Evolutionary conservation across 1,140 invertebrate species (phyloP), one percentile per base, ranked within the genome.

Genomic region (Drosophila watanabei): DNA sequence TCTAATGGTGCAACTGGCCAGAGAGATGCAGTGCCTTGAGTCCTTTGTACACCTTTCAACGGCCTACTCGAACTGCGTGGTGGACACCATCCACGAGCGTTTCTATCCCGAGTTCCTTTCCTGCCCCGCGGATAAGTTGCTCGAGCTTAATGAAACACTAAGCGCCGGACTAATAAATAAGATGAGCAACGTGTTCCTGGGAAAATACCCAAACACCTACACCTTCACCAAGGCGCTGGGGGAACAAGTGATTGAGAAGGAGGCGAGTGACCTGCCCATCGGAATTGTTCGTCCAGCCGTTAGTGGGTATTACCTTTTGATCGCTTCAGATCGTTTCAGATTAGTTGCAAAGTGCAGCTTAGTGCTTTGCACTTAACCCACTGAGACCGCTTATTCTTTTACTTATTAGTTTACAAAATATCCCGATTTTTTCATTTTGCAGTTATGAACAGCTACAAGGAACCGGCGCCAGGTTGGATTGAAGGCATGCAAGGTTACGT

Each of bases 401-500:
- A 24, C 1, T 24, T 24, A 24, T 24, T 3, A 41, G 95, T n/a
- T 95, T 97, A 14, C 97, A 97, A 81, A 10, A 94, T 95, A 5
- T 16, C 10, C 94, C 1, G 5, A 4, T 20, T 97, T 75, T 95
- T 97, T 37, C 95, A 95, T 20, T 20, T 46, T 10, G 10, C 92
- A 96, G 97, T 98, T 35, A 95, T 97, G 18, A 96, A 97, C 0
- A 96, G 97, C 1, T 96, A 95, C 93, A 95, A 95, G 62, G 97
- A 98, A 72, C 95, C 96, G 0, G 75, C 95, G 0, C 75, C 93
- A 6, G 96, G 96, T 5, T 98, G 97, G 97, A 97, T 98, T 33
- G 98, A 99, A 91, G 98, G 98, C 86, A 94, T 97, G 79, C 98
- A 98, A 92, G 98, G 98, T 41, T 96, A 97, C 8, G 97, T 96